Conservation (phyloP, 2,797 vertebrate species). For the Trematomus bernacchii region DNA sequence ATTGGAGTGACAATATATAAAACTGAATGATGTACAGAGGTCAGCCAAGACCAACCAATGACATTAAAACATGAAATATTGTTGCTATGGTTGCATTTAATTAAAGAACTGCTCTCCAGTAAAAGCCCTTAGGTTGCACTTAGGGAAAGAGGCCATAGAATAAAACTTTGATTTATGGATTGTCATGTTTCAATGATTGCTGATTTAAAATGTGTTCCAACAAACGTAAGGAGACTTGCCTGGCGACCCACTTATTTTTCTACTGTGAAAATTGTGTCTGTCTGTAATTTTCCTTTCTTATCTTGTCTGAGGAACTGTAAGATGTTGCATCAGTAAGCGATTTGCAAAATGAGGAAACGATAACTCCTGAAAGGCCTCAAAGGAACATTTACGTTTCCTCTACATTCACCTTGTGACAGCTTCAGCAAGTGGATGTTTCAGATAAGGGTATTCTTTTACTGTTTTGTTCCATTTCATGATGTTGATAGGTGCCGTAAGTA, state of each 20-base stretch:
- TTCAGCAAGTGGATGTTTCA: neutral
- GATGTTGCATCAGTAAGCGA: neutral
- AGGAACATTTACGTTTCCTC: neutral
- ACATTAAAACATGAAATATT: conserved; percentile 48
- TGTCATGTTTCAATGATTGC: conserved; percentile 28
- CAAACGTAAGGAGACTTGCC: neutral
- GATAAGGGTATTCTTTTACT: neutral
- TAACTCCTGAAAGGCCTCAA: conserved; percentile 14
- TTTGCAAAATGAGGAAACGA: conserved; percentile 48
- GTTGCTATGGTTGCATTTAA: conserved; percentile 40
- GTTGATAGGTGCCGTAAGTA: neutral
- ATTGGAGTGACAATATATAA: neutral
- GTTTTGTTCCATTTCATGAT: neutral
- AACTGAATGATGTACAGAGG: conserved; percentile 5
- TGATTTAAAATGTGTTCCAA: conserved; percentile 24
- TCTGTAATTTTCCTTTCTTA: neutral
- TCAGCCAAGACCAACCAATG: conserved; percentile 8
- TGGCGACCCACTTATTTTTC: conserved; percentile 6
- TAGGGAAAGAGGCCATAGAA: neutral
- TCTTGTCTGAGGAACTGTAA: conserved; percentile 12
- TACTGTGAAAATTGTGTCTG: neutral
- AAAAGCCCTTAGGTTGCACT: conserved; percentile 42
- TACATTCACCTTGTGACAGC: neutral
- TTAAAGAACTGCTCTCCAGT: conserved; percentile 37
- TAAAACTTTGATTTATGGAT: conserved; percentile 45